phyloP scores from a whole-genome alignment of 2,113 vertebrate genomes.

The Trematomus loennbergii region DNA sequence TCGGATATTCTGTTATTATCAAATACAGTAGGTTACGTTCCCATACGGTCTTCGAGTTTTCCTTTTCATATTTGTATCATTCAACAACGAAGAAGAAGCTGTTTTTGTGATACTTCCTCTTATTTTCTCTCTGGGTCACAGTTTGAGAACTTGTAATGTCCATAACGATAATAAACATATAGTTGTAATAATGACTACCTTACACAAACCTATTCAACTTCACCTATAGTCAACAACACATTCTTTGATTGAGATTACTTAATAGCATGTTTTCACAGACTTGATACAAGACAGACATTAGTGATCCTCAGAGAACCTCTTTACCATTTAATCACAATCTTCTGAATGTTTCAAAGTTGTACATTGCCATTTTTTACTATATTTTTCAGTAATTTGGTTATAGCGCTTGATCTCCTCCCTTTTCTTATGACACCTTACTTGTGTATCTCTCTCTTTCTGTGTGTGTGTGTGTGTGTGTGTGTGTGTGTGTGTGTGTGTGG shows the following conservation, averaged over 20 bases:
- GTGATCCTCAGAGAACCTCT: slow-evolving; percentile 15
- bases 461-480: not conserved
- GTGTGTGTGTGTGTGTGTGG: slow-evolving; percentile 1
- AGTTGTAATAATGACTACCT: slow-evolving; percentile 6
- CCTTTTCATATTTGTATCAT: no score
- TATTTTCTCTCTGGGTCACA: not conserved
- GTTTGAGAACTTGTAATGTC: not conserved
- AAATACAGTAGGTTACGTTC: no score
- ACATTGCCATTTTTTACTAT: no score
- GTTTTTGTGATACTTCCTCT: not conserved
- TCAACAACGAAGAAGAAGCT: no score
- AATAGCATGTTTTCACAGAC: not conserved
- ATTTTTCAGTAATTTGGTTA: no score
- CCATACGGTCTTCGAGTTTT: no score
- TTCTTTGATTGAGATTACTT: not conserved
- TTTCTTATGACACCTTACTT: no score
- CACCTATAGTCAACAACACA: not conserved
- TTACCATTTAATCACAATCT: no score
- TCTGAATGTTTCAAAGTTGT: no score
- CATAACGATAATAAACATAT: not conserved
- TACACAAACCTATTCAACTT: not conserved
- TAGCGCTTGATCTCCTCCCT: no score
- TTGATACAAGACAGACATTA: slow-evolving; percentile 18
- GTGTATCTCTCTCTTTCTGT: no score
- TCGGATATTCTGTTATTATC: no score